These are phyloP conservation scores for Netta rufina DNA, from an alignment of 2,797 vertebrate genomes.

Conservation along the genomic window DNA sequence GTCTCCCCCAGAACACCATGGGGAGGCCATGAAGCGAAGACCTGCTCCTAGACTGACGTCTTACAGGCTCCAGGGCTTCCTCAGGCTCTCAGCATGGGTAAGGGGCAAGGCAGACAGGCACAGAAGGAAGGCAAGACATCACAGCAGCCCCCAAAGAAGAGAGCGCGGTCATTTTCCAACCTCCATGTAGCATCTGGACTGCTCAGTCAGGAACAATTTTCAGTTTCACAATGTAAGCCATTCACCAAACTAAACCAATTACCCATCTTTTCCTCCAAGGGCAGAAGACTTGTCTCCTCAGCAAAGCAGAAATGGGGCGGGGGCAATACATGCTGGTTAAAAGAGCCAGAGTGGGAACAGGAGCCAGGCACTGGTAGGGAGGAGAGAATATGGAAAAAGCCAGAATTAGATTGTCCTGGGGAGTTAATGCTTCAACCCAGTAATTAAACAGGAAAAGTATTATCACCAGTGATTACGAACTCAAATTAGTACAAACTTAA, in stretches of 20 bases:
- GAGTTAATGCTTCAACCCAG: background rate
- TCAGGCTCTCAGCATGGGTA: background rate
- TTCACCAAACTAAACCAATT: background rate
- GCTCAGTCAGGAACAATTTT: background rate
- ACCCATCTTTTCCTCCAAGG: background rate
- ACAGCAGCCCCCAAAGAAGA: background rate
- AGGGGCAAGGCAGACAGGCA: background rate
- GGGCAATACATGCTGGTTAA: background rate
- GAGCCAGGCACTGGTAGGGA: background rate
- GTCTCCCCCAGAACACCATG: background rate
- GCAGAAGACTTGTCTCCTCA: background rate
- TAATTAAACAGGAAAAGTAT: background rate
- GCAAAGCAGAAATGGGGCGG: background rate
- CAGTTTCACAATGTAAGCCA: background rate
- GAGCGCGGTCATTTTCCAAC: background rate
- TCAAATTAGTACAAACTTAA: background rate
- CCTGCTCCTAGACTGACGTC: background rate
- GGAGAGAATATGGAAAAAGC: background rate
- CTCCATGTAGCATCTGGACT: background rate
- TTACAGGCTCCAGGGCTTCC: background rate
- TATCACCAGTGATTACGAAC: background rate
- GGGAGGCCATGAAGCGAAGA: background rate
- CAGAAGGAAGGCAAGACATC: background rate
- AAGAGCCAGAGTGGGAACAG: background rate
- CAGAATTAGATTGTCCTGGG: background rate